Evolutionary conservation across 2,797 vertebrate genomes (phyloP).

Genomic region (Lepus oiostolus): DNA sequence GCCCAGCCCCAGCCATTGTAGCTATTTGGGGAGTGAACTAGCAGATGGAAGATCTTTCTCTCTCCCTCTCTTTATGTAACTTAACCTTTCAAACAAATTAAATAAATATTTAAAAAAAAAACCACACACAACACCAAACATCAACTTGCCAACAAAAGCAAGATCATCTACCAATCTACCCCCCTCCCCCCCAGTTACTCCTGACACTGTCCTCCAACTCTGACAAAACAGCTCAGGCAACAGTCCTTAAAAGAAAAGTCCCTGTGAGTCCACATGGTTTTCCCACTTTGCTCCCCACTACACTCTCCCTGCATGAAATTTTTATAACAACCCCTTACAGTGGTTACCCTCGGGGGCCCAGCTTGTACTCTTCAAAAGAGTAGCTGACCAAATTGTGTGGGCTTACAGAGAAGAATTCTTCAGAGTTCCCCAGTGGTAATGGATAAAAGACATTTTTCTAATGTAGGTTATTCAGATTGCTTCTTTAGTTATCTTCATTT

Average conservation of each 20-base stretch:
- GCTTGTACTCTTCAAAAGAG: not conserved
- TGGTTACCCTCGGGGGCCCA: not conserved
- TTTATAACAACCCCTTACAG: not conserved
- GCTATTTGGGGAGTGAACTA: too few species aligned
- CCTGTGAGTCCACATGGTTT: not conserved
- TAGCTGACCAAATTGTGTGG: not conserved
- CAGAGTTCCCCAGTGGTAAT: not conserved
- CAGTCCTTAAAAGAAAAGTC: not conserved
- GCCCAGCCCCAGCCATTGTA: too few species aligned
- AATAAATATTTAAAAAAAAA: too few species aligned
- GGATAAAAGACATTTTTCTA: not conserved
- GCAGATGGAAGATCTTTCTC: too few species aligned
- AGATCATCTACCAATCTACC: not conserved
- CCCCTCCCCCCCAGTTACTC: not conserved
- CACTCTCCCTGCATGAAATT: not conserved
- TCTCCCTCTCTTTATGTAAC: too few species aligned
- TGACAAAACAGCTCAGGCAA: not conserved
- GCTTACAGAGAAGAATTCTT: not conserved
- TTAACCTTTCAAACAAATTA: too few species aligned
- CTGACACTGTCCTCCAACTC: not conserved
- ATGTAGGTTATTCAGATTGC: too few species aligned
- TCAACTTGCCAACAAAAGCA: not conserved
- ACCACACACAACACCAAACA: not conserved
- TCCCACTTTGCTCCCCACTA: not conserved
- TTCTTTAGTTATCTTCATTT: too few species aligned